phyloP scores from a whole-genome alignment of 2,797 vertebrate genomes.

The Diceros bicornis region DNA sequence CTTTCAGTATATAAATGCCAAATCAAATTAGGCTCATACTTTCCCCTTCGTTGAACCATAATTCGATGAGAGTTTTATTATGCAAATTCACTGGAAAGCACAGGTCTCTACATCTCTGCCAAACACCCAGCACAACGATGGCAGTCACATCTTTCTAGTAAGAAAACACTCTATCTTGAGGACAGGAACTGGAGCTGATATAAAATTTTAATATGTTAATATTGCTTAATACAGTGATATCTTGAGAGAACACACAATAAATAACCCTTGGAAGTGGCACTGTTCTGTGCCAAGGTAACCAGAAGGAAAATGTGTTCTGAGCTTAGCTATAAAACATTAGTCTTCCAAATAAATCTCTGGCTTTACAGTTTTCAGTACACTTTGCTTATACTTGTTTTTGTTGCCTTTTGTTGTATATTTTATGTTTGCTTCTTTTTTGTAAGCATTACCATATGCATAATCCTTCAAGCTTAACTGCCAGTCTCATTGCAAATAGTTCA shows the following conservation, averaged over 20 bases:
- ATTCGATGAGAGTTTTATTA: slow-evolving; percentile 63
- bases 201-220: slow-evolving; percentile 64
- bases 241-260: slow-evolving; percentile 64
- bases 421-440: slow-evolving; percentile 40
- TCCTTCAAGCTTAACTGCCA: slow-evolving; percentile 2
- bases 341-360: neutral
- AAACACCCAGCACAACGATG: neutral
- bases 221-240: slow-evolving; percentile 52
- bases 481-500: neutral
- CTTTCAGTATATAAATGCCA: slow-evolving; percentile 35
- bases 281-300: slow-evolving; percentile 48
- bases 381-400: slow-evolving; percentile 52
- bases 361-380: neutral
- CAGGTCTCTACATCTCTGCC: slow-evolving; percentile 1
- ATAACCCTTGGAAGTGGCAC: slow-evolving; percentile 31
- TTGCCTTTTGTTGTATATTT: neutral
- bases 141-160: neutral
- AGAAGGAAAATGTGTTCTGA: slow-evolving; percentile 52
- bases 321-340: neutral
- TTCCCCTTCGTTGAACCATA: slow-evolving; percentile 60
- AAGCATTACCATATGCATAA: neutral
- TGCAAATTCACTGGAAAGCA: slow-evolving; percentile 61
- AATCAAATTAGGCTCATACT: slow-evolving; percentile 38
- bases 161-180: slow-evolving; percentile 51
- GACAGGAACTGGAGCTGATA: slow-evolving; percentile 25